These are phyloP conservation scores for Syrmaticus mikado DNA, from an alignment of 2,113 vertebrate genomes.

Conservation along the genomic window DNA sequence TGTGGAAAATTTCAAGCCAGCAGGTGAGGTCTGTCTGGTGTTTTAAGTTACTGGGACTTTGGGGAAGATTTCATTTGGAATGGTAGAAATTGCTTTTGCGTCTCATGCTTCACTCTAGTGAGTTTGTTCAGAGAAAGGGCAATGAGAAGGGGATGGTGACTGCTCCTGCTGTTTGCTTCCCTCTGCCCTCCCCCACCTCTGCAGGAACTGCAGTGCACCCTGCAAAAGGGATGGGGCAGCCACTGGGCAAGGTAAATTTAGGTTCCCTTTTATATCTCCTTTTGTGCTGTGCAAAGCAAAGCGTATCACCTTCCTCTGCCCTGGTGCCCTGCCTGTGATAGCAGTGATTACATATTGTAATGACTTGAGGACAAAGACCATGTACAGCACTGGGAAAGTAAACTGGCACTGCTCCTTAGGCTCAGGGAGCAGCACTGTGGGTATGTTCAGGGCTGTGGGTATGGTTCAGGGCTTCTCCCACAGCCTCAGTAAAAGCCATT, in stretches of 20 bases:
- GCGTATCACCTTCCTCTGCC: neutral
- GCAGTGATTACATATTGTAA: neutral
- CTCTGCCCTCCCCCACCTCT: neutral
- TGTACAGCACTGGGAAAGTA: neutral
- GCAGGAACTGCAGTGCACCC: neutral
- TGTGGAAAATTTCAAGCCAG: neutral
- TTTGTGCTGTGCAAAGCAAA: neutral
- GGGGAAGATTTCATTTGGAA: neutral
- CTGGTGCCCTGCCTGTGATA: neutral
- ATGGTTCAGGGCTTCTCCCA: conserved; percentile 27
- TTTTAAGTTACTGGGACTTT: neutral
- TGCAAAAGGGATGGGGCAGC: fast-evolving
- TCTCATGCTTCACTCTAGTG: neutral
- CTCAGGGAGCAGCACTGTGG: neutral
- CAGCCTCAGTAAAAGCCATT: conserved; percentile 28
- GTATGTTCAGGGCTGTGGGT: no score
- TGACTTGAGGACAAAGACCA: neutral
- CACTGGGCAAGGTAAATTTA: neutral
- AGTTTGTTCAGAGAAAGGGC: neutral
- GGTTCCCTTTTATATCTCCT: neutral
- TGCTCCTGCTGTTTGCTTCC: neutral
- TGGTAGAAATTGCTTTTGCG: conserved; percentile 19
- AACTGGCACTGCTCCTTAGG: neutral
- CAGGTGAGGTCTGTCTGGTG: neutral
- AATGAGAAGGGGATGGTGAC: neutral